Base-by-base conservation (phyloP, 1,140 invertebrate species). In the Drosophila fuyamai region DNA sequence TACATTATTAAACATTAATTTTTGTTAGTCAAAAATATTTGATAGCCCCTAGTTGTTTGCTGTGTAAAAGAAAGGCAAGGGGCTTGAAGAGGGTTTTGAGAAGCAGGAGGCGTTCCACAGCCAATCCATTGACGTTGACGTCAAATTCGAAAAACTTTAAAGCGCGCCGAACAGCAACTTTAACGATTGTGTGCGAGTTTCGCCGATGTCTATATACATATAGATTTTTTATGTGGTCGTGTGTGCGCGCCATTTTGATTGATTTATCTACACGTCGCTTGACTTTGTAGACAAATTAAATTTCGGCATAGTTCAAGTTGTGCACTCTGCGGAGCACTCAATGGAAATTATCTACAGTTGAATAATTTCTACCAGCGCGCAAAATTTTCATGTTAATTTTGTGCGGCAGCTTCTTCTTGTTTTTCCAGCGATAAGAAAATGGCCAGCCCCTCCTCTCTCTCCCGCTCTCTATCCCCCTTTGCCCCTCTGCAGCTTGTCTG, bases 241-340 rank as follows among this genome's bases (percentile, higher is more conserved):
- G 70, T 71, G 63, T 36, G 46, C 47, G 75, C 78, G 79, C 75
- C 82, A 70, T 79, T 83, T 80, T 88, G 83, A 88, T 88, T 88
- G 83, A 88, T 88, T 88, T 88, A 88, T 88, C 67, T 77, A 80
- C 84, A 68, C 54, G 76, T 79, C 80, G 76, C 54, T 54, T 89
- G 86, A 86, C 84, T 86, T 86, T 89, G 83, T 89, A 89, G 79
- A 83, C 83, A 86, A 89, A 86, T 86, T 83, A 61, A 83, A 90
- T 74, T 88, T 84, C 71, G 61, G 60, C 78, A 77, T 70, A 72
- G 61, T 81, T 78, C 50, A 61, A 75, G 74, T 44, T 71, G 51
- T 77, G 76, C 75, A 78, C 54, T 62, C 27, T 16, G 27, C 5
- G 12, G 32, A 8, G 36, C 60, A 59, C 62, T 77, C 55, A 75